phyloP scores from a whole-genome alignment of 1,140 invertebrate species.

The Kradibia gibbosae region DNA sequence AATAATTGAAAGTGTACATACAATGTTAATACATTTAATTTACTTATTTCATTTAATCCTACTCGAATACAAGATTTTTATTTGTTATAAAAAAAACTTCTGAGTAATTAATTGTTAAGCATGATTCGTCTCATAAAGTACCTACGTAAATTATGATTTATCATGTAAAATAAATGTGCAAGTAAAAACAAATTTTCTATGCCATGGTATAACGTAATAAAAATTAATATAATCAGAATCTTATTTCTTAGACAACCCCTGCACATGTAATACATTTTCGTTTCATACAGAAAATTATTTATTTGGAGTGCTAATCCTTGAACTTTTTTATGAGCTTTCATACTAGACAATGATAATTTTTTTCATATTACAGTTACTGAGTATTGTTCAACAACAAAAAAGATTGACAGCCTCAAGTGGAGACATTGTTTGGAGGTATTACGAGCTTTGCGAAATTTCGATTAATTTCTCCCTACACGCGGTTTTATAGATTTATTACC shows the following conservation, averaged over 20 bases:
- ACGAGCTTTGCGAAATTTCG: conserved; percentile 31
- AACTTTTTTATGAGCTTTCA: neutral
- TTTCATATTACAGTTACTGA: neutral
- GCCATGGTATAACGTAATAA: neutral
- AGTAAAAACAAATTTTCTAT: neutral
- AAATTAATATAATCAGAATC: neutral
- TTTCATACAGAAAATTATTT: neutral
- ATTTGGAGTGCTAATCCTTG: neutral
- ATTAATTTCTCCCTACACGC: conserved; percentile 28
- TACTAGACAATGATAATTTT: conserved; percentile 20
- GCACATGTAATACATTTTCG: neutral
- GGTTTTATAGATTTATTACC: conserved; percentile 41
- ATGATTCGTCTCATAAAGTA: too few species aligned
- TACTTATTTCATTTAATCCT: too few species aligned
- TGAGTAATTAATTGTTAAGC: too few species aligned
- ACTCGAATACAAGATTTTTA: too few species aligned
- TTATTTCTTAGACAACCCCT: neutral
- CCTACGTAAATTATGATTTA: neutral
- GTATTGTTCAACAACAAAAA: conserved; percentile 10
- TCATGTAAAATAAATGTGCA: neutral
- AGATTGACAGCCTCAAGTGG: neutral
- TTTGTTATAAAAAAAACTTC: too few species aligned
- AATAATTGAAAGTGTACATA: too few species aligned
- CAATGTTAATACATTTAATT: too few species aligned
- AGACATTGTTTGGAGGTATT: conserved; percentile 17